A percentile compares a stretch with the other conserved stretches of the same genome.
Conservation (phyloP, 1,140 invertebrate species). For the Onthophagus taurus region DNA sequence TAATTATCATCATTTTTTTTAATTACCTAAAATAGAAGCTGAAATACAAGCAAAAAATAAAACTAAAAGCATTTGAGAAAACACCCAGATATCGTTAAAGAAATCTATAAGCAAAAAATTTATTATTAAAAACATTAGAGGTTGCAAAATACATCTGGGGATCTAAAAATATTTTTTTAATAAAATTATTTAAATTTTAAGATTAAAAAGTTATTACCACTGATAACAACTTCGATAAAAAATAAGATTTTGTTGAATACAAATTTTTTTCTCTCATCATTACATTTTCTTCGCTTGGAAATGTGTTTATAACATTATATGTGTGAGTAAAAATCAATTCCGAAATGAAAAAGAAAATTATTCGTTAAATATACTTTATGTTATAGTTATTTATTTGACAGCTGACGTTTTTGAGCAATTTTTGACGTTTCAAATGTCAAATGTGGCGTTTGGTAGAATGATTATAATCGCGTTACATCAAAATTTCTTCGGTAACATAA, state of each 20-base stretch:
- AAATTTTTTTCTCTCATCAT: conserved; percentile 57
- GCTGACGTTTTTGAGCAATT: too few species aligned
- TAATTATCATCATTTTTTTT: background rate
- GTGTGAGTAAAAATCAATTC: conserved; percentile 63
- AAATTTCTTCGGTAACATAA: too few species aligned
- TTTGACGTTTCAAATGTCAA: too few species aligned
- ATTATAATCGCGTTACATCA: too few species aligned
- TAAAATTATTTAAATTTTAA: conserved; percentile 3
- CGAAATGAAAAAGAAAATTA: conserved; percentile 56
- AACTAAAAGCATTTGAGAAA: conserved; percentile 18
- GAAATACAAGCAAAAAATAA: conserved; percentile 18
- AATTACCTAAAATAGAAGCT: conserved; percentile 20
- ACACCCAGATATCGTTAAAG: conserved; percentile 10
- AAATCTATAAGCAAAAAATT: conserved; percentile 2
- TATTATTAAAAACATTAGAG: conserved; percentile 1
- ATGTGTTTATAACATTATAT: conserved; percentile 58
- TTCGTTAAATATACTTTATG: conserved; percentile 60
- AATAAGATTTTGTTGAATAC: conserved; percentile 56
- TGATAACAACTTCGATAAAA: conserved; percentile 59
- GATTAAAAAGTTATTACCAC: conserved; percentile 50
- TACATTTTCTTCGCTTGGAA: conserved; percentile 56
- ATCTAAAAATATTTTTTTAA: conserved; percentile 6
- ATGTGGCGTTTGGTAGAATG: too few species aligned
- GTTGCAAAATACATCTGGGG: background rate
- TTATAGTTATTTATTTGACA: too few species aligned